Evolutionary conservation across 2,888 invertebrate genomes (phyloP).

Genomic region (Anaspis maculata): DNA sequence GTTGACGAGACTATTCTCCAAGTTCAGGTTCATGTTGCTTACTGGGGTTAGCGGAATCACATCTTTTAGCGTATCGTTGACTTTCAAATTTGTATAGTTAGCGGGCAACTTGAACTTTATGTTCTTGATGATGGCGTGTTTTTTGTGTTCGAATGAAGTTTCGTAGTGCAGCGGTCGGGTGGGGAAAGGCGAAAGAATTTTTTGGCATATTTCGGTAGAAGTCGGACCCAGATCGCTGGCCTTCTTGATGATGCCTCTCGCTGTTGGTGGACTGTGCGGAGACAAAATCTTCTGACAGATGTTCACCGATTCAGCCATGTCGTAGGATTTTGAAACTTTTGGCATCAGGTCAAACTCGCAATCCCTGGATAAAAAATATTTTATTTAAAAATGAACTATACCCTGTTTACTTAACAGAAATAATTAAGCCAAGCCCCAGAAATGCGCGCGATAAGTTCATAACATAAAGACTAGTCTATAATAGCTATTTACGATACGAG

Average conservation of each 20-base stretch:
- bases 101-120: conserved; percentile 42
- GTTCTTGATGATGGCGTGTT: conserved; percentile 38
- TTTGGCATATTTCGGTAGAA: conserved; percentile 28
- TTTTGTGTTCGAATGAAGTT: conserved; percentile 35
- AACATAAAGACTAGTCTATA: no score
- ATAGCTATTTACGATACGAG: no score
- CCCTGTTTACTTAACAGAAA: no score
- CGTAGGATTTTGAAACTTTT: conserved; percentile 25
- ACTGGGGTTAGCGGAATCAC: conserved; percentile 14
- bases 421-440: no score
- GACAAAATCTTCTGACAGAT: conserved; percentile 37
- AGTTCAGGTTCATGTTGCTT: conserved; percentile 6
- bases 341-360: conserved; percentile 27
- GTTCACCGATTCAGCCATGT: conserved; percentile 33
- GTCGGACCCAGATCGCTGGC: conserved; percentile 22
- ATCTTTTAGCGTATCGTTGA: conserved; percentile 14
- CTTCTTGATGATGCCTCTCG: conserved; percentile 18
- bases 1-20: conserved; percentile 7
- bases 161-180: conserved; percentile 31
- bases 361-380: conserved; percentile 26
- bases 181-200: conserved; percentile 24
- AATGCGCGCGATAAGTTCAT: no score
- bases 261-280: conserved; percentile 23
- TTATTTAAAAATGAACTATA: no score
- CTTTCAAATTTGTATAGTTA: conserved; percentile 32